Conservation (phyloP, 1,140 invertebrate species). For the Doryteuthis pealeii region DNA sequence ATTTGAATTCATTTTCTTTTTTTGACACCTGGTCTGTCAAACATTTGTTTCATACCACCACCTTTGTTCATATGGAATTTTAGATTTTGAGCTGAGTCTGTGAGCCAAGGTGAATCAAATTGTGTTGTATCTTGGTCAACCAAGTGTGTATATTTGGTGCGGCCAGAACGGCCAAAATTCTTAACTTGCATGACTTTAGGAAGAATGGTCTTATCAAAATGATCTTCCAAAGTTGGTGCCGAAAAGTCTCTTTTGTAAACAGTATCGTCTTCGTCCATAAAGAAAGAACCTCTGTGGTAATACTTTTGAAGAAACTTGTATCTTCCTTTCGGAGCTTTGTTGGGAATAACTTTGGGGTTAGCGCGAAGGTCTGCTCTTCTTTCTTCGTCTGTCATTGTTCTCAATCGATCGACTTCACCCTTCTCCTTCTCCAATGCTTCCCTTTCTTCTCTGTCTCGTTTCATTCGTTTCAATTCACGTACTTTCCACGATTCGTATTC, state of each 20-base stretch:
- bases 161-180: constrained; percentile 97
- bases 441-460: constrained; percentile 91
- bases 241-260: constrained; percentile 95
- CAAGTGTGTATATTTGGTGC: constrained; percentile 98
- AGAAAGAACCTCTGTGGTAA: constrained; percentile 98
- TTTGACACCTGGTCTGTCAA: constrained; percentile 74
- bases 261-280: constrained; percentile 89
- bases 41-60: constrained; percentile 94
- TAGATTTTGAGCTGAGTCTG: constrained; percentile 82
- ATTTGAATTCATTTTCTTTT: constrained; percentile 41
- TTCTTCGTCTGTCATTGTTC: constrained; percentile 97
- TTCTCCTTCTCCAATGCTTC: constrained; percentile 83
- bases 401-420: constrained; percentile 85
- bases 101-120: constrained; percentile 95
- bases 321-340: constrained; percentile 95
- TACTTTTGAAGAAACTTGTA: constrained; percentile 99
- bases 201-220: constrained; percentile 97
- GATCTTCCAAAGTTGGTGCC: constrained; percentile 95
- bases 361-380: constrained; percentile 74
- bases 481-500: constrained; percentile 97
- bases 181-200: constrained; percentile 99
- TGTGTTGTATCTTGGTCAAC: constrained; percentile 99
- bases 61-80: constrained; percentile 88
- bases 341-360: constrained; percentile 94
- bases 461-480: constrained; percentile 92